A percentile compares a stretch with the other conserved stretches of the same genome.
Conservation (phyloP, 1,140 invertebrate species). For the Lepidurus apus region DNA sequence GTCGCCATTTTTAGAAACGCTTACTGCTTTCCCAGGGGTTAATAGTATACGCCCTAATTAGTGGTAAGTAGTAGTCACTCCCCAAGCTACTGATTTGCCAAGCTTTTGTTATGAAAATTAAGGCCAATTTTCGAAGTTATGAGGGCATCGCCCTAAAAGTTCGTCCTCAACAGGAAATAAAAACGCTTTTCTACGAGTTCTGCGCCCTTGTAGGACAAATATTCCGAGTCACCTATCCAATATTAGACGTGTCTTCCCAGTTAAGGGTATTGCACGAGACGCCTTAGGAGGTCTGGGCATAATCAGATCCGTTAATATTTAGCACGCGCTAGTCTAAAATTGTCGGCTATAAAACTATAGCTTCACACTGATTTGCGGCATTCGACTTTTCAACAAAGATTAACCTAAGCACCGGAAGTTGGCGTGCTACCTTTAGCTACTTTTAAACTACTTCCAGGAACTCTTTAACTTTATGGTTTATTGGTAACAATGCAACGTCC, state of each 20-base stretch:
- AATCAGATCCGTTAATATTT: slow-evolving; percentile 11
- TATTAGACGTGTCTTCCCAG: background rate
- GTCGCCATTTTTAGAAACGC: background rate
- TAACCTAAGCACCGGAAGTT: background rate
- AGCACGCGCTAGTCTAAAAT: slow-evolving; percentile 6
- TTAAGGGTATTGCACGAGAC: background rate
- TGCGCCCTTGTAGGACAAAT: background rate
- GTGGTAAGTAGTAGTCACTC: no score
- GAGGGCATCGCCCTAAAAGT: background rate
- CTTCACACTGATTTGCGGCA: background rate
- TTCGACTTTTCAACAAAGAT: background rate
- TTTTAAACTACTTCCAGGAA: background rate
- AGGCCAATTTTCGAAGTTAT: background rate
- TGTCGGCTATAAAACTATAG: background rate
- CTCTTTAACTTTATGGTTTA: background rate
- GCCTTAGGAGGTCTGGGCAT: slow-evolving; percentile 1
- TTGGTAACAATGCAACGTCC: background rate
- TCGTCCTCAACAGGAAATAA: background rate
- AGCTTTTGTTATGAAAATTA: background rate
- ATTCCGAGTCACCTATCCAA: background rate
- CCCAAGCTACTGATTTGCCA: no score
- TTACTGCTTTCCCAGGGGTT: background rate
- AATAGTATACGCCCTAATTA: background rate
- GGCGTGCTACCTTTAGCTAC: background rate
- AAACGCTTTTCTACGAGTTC: background rate